Percentiles rank a stretch among this genome's conserved stretches.
phyloP scores from a whole-genome alignment of 2,113 vertebrate genomes.

The Rafetus swinhoei region DNA sequence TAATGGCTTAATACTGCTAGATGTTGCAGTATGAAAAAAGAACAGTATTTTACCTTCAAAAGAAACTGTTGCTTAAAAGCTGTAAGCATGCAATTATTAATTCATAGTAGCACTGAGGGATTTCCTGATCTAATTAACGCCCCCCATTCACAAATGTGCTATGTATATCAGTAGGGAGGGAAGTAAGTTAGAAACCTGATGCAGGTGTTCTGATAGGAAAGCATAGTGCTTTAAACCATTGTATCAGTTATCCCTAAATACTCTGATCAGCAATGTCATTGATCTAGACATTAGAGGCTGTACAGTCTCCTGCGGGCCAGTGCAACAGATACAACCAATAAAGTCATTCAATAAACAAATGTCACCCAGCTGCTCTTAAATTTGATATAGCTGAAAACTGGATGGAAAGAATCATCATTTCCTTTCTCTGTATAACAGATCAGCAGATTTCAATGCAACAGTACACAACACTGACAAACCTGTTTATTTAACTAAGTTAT shows the following conservation, averaged over 20 bases:
- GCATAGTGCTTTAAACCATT: neutral
- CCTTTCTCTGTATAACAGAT: neutral
- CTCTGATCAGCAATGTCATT: neutral
- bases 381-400: neutral
- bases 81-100: neutral
- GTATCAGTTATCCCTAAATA: neutral
- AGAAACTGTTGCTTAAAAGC: neutral
- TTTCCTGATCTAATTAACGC: neutral
- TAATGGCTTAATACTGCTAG: neutral
- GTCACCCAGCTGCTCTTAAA: neutral
- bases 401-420: neutral
- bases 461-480: neutral
- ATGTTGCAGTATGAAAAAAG: neutral
- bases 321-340: neutral
- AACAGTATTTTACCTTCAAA: neutral
- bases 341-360: neutral
- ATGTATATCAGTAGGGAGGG: neutral
- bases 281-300: neutral
- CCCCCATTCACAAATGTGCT: neutral
- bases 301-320: neutral
- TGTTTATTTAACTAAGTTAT: conserved; percentile 1
- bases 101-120: neutral
- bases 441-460: neutral
- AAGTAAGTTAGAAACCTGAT: neutral
- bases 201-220: neutral